Evolutionary conservation across 2,797 vertebrate species (phyloP).

Genomic region (Pitangus sulphuratus): DNA sequence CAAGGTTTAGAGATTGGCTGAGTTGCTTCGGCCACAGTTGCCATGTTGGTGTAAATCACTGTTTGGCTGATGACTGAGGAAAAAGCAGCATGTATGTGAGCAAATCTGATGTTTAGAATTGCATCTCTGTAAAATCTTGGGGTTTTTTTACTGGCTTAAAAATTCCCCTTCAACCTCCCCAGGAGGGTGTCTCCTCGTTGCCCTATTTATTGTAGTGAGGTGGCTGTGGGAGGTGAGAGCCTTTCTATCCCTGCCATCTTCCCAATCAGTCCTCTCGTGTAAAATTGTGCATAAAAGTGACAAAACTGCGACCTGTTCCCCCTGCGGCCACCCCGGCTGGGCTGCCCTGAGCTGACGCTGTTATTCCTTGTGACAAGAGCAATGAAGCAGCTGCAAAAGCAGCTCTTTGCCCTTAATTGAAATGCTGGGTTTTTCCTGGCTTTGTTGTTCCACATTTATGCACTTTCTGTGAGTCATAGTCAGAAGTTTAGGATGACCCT

Average conservation of each 20-base stretch:
- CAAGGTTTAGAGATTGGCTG: not conserved
- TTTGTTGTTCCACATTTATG: not conserved
- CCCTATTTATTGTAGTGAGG: not conserved
- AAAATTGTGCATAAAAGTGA: constrained; percentile 59
- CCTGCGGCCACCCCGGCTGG: not conserved
- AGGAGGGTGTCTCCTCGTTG: not conserved
- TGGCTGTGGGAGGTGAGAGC: constrained; percentile 1
- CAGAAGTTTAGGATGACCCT: not conserved
- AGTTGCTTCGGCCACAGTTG: not conserved
- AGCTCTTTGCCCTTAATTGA: not conserved
- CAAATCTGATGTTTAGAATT: not conserved
- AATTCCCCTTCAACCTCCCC: not conserved
- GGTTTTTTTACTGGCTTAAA: not conserved
- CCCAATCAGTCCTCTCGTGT: not conserved
- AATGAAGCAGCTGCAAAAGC: constrained; percentile 7
- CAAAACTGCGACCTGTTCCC: not conserved
- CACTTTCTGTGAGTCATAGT: not conserved
- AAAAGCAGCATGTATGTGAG: not conserved
- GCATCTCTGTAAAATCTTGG: not conserved
- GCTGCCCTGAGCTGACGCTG: not conserved
- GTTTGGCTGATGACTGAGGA: not conserved
- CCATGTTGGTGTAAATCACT: not conserved
- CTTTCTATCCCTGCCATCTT: constrained; percentile 27
- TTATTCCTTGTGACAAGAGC: constrained; percentile 49
- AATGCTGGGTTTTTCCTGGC: not conserved